These are phyloP conservation scores for Lacanobia oleracea DNA, from an alignment of 2,888 invertebrate species.

Conservation along the genomic window DNA sequence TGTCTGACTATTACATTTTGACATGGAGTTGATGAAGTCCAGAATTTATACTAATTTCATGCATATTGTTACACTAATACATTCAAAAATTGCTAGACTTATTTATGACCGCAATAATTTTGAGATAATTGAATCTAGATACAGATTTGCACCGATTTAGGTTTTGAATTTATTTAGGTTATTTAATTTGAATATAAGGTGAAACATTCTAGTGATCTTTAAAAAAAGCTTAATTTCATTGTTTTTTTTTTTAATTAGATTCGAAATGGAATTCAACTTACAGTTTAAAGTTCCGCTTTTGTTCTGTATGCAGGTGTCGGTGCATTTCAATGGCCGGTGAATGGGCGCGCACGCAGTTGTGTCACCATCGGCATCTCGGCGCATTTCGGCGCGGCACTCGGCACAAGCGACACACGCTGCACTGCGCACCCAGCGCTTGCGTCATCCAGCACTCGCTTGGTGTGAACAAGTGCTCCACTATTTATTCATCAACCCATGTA, in stretches of 20 bases:
- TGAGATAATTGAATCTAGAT: conserved; percentile 30
- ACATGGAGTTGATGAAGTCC: conserved; percentile 30
- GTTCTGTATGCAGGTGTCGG: conserved; percentile 34
- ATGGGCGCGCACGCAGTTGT: conserved; percentile 47
- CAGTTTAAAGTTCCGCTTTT: conserved; percentile 10
- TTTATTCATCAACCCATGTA: conserved; percentile 71
- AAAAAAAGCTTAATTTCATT: background rate
- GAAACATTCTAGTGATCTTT: background rate
- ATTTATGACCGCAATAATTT: conserved; percentile 34
- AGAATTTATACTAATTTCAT: conserved; percentile 34
- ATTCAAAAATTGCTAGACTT: conserved; percentile 9
- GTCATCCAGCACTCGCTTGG: conserved; percentile 72
- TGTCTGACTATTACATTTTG: conserved; percentile 29
- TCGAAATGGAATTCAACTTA: conserved; percentile 26
- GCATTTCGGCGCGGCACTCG: conserved; percentile 36
- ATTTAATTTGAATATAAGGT: background rate
- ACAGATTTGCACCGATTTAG: conserved; percentile 9
- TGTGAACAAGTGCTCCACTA: conserved; percentile 81
- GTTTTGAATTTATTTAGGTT: background rate
- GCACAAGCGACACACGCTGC: conserved; percentile 13
- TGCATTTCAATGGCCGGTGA: conserved; percentile 43
- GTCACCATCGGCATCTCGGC: conserved; percentile 45
- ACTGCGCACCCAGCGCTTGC: conserved; percentile 64
- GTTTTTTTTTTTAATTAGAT: background rate
- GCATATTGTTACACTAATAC: conserved; percentile 18